Evolutionary conservation across 2,113 vertebrate genomes (phyloP).

Genomic region (Amphilophus citrinellus): DNA sequence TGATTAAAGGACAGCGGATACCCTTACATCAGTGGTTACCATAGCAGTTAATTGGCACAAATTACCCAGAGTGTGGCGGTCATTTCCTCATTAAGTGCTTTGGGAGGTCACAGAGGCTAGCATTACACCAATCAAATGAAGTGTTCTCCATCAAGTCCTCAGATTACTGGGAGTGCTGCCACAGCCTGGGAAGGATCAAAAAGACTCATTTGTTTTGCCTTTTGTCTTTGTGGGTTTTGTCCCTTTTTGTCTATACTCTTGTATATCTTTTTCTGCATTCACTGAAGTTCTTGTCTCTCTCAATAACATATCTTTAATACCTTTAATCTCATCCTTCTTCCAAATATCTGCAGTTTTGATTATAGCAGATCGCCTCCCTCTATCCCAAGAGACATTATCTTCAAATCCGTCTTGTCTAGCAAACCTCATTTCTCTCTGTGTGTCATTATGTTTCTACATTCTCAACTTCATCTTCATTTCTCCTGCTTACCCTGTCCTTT

Average conservation of each 20-base stretch:
- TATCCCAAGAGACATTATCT: conserved; percentile 23
- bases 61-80: conserved; percentile 69
- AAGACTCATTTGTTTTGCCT: not conserved
- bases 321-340: not conserved
- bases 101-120: conserved; percentile 57
- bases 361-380: not conserved
- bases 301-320: not conserved
- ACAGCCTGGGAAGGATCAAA: conserved; percentile 40
- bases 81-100: conserved; percentile 72
- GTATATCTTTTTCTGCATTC: not conserved
- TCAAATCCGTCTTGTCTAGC: not conserved
- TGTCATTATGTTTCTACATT: not conserved
- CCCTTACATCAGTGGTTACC: conserved; percentile 57
- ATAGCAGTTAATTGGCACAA: conserved; percentile 63
- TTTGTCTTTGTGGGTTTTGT: conserved; percentile 1
- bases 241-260: not conserved
- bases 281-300: not conserved
- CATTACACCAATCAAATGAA: conserved; percentile 51
- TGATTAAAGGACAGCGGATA: conserved; percentile 76
- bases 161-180: conserved; percentile 39
- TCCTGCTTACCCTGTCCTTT: not conserved
- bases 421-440: not conserved
- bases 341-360: conserved; percentile 6
- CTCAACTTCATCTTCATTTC: conserved; percentile 18
- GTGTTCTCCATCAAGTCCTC: conserved; percentile 62